Conservation (phyloP, 2,797 vertebrate genomes). For the Champsocephalus esox region DNA sequence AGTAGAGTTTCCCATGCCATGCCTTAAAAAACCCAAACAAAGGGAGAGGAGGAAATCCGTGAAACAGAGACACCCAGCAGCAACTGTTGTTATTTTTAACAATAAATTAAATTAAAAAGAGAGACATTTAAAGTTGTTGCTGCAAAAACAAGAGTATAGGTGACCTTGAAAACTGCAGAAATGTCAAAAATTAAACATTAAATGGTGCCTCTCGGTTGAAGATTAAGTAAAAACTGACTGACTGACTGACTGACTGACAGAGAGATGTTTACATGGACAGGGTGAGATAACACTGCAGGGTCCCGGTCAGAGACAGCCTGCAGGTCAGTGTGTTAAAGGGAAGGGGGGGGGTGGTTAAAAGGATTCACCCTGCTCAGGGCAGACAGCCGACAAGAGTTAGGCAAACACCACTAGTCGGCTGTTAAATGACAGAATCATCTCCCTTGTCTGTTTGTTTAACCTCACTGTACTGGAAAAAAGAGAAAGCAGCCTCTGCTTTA, state of each 20-base stretch:
- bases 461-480: conserved; percentile 24
- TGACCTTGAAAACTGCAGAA: conserved; percentile 22
- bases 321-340: conserved; percentile 3
- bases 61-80: conserved; percentile 25
- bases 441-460: not conserved
- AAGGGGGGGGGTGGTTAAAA: too few species aligned
- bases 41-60: conserved; percentile 7
- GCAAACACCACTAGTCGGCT: conserved; percentile 10
- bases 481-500: conserved; percentile 49
- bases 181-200: conserved; percentile 19
- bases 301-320: conserved; percentile 2
- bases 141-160: conserved; percentile 18
- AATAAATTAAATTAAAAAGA: not conserved
- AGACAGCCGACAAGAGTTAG: conserved; percentile 15
- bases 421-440: conserved; percentile 25
- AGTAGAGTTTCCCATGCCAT: not conserved
- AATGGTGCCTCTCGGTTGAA: conserved; percentile 12
- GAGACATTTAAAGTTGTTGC: conserved; percentile 29
- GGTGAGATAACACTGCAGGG: conserved; percentile 46
- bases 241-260: not conserved
- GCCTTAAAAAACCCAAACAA: conserved; percentile 11
- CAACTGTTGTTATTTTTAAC: conserved; percentile 32
- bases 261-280: conserved; percentile 29
- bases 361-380: conserved; percentile 24
- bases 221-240: conserved; percentile 7